Base-by-base conservation (phyloP, 2,888 invertebrate species). In the Thymelicus sylvestris region DNA sequence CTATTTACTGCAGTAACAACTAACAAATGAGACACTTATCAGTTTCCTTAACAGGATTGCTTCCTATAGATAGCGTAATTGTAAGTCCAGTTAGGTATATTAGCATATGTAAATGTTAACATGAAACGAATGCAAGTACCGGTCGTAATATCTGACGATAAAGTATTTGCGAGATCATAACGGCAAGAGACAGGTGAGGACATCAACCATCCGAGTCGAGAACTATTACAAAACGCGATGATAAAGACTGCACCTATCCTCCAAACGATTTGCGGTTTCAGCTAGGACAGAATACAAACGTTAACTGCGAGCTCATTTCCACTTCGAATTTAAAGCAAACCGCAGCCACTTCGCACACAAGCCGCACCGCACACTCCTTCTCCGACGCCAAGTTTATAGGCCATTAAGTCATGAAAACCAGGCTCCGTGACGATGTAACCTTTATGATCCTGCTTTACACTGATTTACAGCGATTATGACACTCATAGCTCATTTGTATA, bases 231-330 rank as follows among this genome's bases (percentile, higher is more conserved):
- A 82, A 81, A 82, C 79, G 74, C 77, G 78, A 77, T 80, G 81
- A 82, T 84, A 86, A 83, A 86, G 83, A 81, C 77, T 75, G 74
- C 76, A 81, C 79, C 81, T 82, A 82, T 85, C 83, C 81, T 3
- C 76, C 74, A 78, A 77, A 79, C 86, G 82, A 84, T 89, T 91
- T 91, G 92, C 84, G 91, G 92, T 91, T 83, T 77, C 77, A 79
- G 79, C 81, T 82, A 79, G 80, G 80, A 83, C 84, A 80, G 82
- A 80, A 81, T 81, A 83, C 81, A 81, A 82, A 85, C 81, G 82
- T 80, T 88, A 86, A 88, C 83, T 83, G 86, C 82, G 67, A 80
- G 81, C 86, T 87, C 89, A 89, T 90, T 90, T 89, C 88, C 89
- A 90, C 86, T 83, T 86, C 75, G 80, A 83, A 87, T 89, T 89